Evolutionary conservation across 2,113 vertebrate genomes (phyloP).

Genomic region (Calcarius ornatus): DNA sequence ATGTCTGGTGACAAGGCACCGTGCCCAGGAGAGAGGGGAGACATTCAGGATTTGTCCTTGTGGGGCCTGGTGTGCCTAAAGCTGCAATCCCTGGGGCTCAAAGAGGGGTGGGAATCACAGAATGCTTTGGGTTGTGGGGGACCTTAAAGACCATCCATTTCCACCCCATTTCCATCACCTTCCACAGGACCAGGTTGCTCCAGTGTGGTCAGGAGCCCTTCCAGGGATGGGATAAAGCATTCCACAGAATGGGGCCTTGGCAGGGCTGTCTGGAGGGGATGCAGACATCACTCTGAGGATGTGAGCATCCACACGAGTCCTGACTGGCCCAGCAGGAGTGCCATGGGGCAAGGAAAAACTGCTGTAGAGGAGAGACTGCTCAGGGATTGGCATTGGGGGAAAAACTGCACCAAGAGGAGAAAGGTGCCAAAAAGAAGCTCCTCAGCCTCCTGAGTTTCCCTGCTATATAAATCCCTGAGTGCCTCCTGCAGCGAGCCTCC

Average conservation of each 20-base stretch:
- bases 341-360: neutral
- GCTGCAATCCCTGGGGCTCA: neutral
- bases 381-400: neutral
- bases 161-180: neutral
- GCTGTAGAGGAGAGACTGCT: neutral
- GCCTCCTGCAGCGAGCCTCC: neutral
- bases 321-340: neutral
- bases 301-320: neutral
- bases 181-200: neutral
- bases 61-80: neutral
- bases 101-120: neutral
- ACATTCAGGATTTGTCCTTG: neutral
- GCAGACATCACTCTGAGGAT: neutral
- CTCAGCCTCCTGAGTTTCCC: neutral
- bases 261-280: neutral
- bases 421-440: neutral
- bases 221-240: neutral
- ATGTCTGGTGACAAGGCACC: neutral
- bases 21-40: neutral
- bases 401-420: neutral
- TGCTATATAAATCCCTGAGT: accelerated
- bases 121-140: neutral
- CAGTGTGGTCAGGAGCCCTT: accelerated
- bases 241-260: accelerated
- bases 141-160: neutral